phyloP scores from a whole-genome alignment of 2,888 invertebrate species.

The Allophyes oxyacanthae region DNA sequence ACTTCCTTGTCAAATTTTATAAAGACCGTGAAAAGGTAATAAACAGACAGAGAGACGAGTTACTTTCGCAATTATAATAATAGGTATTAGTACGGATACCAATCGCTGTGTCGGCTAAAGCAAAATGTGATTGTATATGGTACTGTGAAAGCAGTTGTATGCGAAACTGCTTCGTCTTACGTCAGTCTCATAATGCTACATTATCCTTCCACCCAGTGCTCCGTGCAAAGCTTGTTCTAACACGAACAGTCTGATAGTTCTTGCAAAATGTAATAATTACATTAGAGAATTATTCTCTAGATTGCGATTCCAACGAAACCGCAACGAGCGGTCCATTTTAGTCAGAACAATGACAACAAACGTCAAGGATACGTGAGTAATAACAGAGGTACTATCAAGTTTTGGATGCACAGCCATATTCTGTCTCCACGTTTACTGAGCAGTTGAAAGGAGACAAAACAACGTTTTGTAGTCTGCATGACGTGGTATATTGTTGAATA shows the following conservation, averaged over 20 bases:
- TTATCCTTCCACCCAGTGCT: slow-evolving; percentile 14
- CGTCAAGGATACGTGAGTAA: slow-evolving; percentile 58
- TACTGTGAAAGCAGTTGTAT: slow-evolving; percentile 11
- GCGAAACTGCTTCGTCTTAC: slow-evolving; percentile 6
- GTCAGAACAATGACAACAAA: slow-evolving; percentile 59
- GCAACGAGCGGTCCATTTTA: slow-evolving; percentile 54
- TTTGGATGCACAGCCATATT: slow-evolving; percentile 50
- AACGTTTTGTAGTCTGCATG: slow-evolving; percentile 43
- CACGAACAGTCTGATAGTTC: slow-evolving; percentile 25
- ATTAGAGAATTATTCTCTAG: too few species aligned
- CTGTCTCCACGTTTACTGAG: slow-evolving; percentile 36
- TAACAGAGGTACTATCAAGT: slow-evolving; percentile 44
- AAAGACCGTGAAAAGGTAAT: too few species aligned
- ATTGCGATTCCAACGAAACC: slow-evolving; percentile 48
- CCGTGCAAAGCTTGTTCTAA: slow-evolving; percentile 35
- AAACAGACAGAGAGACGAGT: too few species aligned
- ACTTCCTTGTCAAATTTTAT: too few species aligned
- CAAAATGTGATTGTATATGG: slow-evolving; percentile 1
- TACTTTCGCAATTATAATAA: too few species aligned
- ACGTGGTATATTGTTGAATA: slow-evolving; percentile 61
- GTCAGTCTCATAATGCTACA: slow-evolving; percentile 11
- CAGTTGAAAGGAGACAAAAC: slow-evolving; percentile 45
- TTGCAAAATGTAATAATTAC: slow-evolving; percentile 45
- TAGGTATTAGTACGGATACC: too few species aligned
- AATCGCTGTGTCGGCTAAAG: too few species aligned